A percentile compares a stretch with the other conserved stretches of the same genome.
Conservation (phyloP, 2,797 vertebrate species). For the Cyprinella venusta region DNA sequence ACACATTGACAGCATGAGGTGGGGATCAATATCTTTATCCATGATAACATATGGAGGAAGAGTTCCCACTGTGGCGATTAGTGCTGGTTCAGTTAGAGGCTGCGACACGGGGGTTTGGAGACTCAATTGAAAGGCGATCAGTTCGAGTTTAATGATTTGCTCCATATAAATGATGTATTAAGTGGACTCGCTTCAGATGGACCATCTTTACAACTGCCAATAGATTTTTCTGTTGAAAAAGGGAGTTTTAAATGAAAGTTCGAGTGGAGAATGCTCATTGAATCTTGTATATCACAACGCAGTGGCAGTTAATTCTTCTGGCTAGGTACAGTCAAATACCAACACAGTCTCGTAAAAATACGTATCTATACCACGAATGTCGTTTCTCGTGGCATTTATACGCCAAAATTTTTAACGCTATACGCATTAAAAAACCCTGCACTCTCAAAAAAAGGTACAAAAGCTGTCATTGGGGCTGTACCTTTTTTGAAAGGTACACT, state of each 20-base stretch:
- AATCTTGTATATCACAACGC: background rate
- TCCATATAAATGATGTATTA: conserved; percentile 1
- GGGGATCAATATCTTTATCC: conserved; percentile 68
- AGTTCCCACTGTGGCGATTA: conserved; percentile 55
- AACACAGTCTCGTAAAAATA: too few species aligned
- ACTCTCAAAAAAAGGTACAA: too few species aligned
- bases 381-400: too few species aligned
- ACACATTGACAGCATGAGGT: conserved; percentile 68
- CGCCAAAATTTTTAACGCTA: too few species aligned
- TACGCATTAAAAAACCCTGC: too few species aligned
- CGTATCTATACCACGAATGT: too few species aligned
- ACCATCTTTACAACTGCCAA: background rate
- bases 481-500: too few species aligned
- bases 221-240: conserved; percentile 20
- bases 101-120: conserved; percentile 11
- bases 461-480: too few species aligned
- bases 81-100: conserved; percentile 54
- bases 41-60: conserved; percentile 53
- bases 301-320: background rate
- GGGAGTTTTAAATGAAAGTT: background rate
- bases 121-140: conserved; percentile 27
- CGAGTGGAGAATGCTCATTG: background rate
- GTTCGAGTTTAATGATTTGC: conserved; percentile 18
- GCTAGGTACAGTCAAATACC: too few species aligned
- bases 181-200: conserved; percentile 13